phyloP scores from a whole-genome alignment of 2,113 vertebrate genomes.

The Melanostigma gelatinosum region DNA sequence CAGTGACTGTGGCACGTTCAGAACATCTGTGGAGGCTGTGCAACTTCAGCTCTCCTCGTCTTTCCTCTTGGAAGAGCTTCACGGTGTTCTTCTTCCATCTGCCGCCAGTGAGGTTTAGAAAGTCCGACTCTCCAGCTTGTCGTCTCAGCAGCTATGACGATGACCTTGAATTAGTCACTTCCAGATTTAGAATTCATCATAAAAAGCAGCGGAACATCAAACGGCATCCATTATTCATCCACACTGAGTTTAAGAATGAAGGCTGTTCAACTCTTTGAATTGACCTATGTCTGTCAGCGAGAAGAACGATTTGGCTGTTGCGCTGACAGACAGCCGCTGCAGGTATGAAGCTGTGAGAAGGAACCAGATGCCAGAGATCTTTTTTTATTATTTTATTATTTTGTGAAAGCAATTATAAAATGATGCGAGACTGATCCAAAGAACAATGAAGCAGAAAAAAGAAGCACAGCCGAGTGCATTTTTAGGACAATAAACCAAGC shows the following conservation, averaged over 20 bases:
- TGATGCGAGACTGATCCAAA: not conserved
- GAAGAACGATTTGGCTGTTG: not conserved
- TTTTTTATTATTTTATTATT: not conserved
- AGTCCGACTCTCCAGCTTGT: constrained; percentile 5
- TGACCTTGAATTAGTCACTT: constrained; percentile 31
- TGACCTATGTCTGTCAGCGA: constrained; percentile 21
- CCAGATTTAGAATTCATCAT: constrained; percentile 27
- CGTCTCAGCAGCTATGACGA: constrained; percentile 10
- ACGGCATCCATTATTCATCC: constrained; percentile 32
- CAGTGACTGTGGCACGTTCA: constrained; percentile 24
- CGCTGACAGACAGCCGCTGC: not conserved
- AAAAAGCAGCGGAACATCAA: constrained; percentile 41
- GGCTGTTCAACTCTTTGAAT: constrained; percentile 6
- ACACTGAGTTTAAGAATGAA: constrained; percentile 6
- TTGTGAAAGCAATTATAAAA: constrained; percentile 9
- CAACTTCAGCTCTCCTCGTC: constrained; percentile 21
- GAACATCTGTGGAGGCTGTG: constrained; percentile 49
- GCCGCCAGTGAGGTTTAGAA: constrained; percentile 26
- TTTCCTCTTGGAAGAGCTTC: constrained; percentile 38
- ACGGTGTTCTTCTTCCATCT: constrained; percentile 32
- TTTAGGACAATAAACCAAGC: constrained; percentile 45
- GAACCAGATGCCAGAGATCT: not conserved
- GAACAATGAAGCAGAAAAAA: constrained; percentile 31
- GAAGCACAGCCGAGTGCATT: constrained; percentile 13
- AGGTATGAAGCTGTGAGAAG: constrained; percentile 2